phyloP scores from a whole-genome alignment of 2,888 invertebrate species.

The Archaeoteleia sp. region DNA sequence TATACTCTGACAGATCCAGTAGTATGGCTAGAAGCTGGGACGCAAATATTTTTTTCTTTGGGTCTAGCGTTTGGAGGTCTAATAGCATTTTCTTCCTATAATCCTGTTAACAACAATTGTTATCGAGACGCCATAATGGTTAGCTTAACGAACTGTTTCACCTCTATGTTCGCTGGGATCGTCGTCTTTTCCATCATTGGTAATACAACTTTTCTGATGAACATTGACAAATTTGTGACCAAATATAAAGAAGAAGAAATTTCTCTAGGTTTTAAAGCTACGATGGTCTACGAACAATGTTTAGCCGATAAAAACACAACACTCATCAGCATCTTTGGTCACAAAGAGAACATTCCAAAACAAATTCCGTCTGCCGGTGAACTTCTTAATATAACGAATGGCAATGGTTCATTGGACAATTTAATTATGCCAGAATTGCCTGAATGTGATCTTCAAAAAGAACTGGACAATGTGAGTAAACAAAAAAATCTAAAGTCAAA shows the following conservation, averaged over 20 bases:
- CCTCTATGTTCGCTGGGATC: slow-evolving; percentile 97
- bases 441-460: slow-evolving; percentile 88
- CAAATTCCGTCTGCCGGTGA: slow-evolving; percentile 78
- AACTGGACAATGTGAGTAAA: slow-evolving; percentile 90
- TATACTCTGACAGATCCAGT: slow-evolving; percentile 93
- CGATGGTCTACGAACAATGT: slow-evolving; percentile 88
- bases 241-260: neutral
- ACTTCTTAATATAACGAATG: slow-evolving; percentile 76
- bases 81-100: slow-evolving; percentile 97
- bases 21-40: slow-evolving; percentile 98
- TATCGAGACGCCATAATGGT: slow-evolving; percentile 95
- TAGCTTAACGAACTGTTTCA: slow-evolving; percentile 93
- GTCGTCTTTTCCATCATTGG: slow-evolving; percentile 97
- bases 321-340: slow-evolving; percentile 78
- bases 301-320: slow-evolving; percentile 80
- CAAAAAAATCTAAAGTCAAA: no score
- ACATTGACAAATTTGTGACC: slow-evolving; percentile 1
- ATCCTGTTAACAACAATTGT: slow-evolving; percentile 97
- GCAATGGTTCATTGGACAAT: slow-evolving; percentile 78
- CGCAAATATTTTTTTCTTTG: slow-evolving; percentile 97
- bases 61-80: slow-evolving; percentile 96
- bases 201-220: no score
- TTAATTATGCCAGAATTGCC: slow-evolving; percentile 82
- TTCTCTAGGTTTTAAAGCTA: slow-evolving; percentile 85
- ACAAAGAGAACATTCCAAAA: slow-evolving; percentile 75